A percentile compares a stretch with the other conserved stretches of the same genome.
Evolutionary conservation across 2,797 vertebrate species (phyloP).

Genomic region (Merluccius polli): DNA sequence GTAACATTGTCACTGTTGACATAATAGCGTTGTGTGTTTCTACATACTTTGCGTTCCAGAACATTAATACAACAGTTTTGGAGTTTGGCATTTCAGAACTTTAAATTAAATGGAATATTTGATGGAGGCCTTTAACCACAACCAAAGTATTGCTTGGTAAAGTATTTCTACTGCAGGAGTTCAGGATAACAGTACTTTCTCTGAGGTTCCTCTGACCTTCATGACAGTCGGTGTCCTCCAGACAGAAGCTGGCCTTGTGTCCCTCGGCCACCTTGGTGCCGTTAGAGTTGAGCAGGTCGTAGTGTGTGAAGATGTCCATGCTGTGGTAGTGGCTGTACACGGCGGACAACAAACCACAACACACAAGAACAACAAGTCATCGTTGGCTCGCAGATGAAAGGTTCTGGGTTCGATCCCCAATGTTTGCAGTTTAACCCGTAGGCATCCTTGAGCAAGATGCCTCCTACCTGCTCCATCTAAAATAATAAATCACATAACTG

Average conservation of each 20-base stretch:
- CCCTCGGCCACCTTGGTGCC: slow-evolving; percentile 94
- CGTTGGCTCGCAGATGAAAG: no score
- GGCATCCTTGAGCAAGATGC: no score
- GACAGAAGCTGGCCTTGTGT: slow-evolving; percentile 97
- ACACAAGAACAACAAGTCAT: not conserved
- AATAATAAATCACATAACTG: no score
- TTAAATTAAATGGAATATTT: not conserved
- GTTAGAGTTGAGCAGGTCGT: slow-evolving; percentile 87
- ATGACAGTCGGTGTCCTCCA: slow-evolving; percentile 92
- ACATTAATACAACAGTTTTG: not conserved
- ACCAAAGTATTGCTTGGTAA: not conserved
- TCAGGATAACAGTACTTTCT: not conserved
- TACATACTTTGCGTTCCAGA: not conserved
- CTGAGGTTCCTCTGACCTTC: slow-evolving; percentile 75
- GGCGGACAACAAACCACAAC: not conserved
- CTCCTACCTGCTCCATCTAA: no score
- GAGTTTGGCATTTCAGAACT: not conserved
- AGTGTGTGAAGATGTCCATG: slow-evolving; percentile 98
- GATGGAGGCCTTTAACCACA: not conserved
- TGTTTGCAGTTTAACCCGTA: not conserved
- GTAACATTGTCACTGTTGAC: not conserved
- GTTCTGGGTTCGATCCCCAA: no score
- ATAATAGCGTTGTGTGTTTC: not conserved
- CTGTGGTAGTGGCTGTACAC: slow-evolving; percentile 92
- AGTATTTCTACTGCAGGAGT: not conserved